A percentile compares a stretch with the other conserved stretches of the same genome.
Conservation (phyloP, 2,113 vertebrate genomes). For the Indicator indicator region DNA sequence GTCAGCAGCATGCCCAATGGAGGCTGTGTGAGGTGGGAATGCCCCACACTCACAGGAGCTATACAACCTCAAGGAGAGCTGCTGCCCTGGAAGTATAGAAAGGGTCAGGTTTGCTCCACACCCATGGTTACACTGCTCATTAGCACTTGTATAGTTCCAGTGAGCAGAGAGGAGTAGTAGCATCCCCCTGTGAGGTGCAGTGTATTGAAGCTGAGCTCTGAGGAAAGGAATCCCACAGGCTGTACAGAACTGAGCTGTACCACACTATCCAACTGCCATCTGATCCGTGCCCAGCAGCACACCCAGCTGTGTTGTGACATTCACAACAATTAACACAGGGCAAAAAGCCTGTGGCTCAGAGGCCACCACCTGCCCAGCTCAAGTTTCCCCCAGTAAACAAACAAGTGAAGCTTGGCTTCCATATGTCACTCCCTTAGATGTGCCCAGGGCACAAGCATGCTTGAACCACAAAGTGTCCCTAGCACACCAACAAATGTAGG, state of each 20-base stretch:
- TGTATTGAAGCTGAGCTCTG: not conserved
- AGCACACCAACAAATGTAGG: rapidly evolving
- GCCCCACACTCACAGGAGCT: not conserved
- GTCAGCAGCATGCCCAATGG: not conserved
- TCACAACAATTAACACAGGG: constrained; percentile 49
- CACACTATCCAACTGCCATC: not conserved
- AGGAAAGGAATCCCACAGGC: not conserved
- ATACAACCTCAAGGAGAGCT: not conserved
- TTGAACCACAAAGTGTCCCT: rapidly evolving
- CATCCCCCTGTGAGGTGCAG: not conserved
- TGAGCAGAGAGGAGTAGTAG: rapidly evolving
- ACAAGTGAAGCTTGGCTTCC: rapidly evolving
- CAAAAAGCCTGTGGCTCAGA: not conserved
- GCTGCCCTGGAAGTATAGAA: not conserved
- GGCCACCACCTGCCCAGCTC: not conserved
- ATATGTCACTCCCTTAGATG: rapidly evolving
- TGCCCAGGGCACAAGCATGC: rapidly evolving
- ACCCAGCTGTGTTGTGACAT: constrained; percentile 16
- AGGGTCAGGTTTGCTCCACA: rapidly evolving
- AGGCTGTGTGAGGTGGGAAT: not conserved
- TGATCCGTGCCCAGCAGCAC: not conserved
- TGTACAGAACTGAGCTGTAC: not conserved
- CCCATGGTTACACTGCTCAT: not conserved
- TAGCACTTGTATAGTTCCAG: rapidly evolving
- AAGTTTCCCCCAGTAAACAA: constrained; percentile 19